These are phyloP conservation scores for Gadopsis marmoratus DNA, from an alignment of 2,797 vertebrate species.

Conservation along the genomic window DNA sequence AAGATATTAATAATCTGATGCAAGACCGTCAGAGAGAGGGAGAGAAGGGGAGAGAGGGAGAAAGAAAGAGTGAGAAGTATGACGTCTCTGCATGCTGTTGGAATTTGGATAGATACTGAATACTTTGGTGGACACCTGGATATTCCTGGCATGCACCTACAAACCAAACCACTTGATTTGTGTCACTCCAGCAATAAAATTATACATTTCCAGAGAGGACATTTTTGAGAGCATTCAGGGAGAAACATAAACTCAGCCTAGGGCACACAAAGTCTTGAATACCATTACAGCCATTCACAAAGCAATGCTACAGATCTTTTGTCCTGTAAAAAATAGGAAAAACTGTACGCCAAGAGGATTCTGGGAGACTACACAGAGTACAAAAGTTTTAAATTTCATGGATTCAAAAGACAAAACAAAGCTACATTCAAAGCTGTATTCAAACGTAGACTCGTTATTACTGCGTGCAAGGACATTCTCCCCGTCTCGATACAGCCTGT, in stretches of 20 bases:
- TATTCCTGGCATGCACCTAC: slow-evolving; percentile 14
- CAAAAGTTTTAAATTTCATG: neutral
- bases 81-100: neutral
- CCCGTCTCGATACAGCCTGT: neutral
- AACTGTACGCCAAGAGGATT: neutral
- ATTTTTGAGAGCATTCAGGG: slow-evolving; percentile 26
- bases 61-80: neutral
- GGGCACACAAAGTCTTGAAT: neutral
- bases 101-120: slow-evolving; percentile 12
- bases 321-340: neutral
- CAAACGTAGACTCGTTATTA: neutral
- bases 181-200: slow-evolving; percentile 14
- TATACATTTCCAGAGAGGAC: slow-evolving; percentile 18
- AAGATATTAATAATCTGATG: slow-evolving; percentile 56
- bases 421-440: neutral
- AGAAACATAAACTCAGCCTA: slow-evolving; percentile 6
- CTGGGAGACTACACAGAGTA: no score
- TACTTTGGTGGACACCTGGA: slow-evolving; percentile 37
- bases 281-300: neutral
- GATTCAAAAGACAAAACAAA: neutral
- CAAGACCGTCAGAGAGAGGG: neutral
- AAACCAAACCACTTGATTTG: slow-evolving; percentile 24
- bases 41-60: neutral
- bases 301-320: neutral
- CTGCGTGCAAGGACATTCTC: neutral